phyloP scores from a whole-genome alignment of 2,888 invertebrate genomes.

The Eutolmus rufibarbis region DNA sequence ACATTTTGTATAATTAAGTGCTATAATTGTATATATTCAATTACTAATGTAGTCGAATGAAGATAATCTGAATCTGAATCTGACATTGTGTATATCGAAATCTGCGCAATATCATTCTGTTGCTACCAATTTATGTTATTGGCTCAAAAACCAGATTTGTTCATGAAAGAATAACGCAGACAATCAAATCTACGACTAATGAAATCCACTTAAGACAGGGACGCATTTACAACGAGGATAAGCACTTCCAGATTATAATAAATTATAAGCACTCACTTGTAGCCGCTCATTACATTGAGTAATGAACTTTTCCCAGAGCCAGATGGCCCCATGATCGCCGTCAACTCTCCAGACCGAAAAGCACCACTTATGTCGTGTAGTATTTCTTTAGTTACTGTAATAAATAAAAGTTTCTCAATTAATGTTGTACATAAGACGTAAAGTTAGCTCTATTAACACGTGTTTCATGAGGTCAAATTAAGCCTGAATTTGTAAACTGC shows the following conservation, averaged over 20 bases:
- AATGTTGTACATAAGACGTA: neutral
- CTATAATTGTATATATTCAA: too few species aligned
- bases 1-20: too few species aligned
- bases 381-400: constrained; percentile 66
- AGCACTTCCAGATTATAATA: neutral
- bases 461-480: neutral
- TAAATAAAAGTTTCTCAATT: neutral
- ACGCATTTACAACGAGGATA: neutral
- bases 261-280: constrained; percentile 71
- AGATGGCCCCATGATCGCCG: constrained; percentile 73
- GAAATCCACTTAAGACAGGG: too few species aligned
- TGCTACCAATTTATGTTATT: too few species aligned
- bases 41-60: too few species aligned
- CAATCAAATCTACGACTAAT: too few species aligned
- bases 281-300: constrained; percentile 88
- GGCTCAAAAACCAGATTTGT: too few species aligned
- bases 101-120: too few species aligned
- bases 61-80: too few species aligned
- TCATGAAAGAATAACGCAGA: too few species aligned
- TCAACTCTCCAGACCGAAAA: constrained; percentile 69
- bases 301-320: constrained; percentile 86
- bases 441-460: neutral
- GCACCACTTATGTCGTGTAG: constrained; percentile 69
- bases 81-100: too few species aligned
- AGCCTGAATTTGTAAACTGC: neutral